Evolutionary conservation across 2,113 vertebrate species (phyloP).

Genomic region (Dascyllus trimaculatus): DNA sequence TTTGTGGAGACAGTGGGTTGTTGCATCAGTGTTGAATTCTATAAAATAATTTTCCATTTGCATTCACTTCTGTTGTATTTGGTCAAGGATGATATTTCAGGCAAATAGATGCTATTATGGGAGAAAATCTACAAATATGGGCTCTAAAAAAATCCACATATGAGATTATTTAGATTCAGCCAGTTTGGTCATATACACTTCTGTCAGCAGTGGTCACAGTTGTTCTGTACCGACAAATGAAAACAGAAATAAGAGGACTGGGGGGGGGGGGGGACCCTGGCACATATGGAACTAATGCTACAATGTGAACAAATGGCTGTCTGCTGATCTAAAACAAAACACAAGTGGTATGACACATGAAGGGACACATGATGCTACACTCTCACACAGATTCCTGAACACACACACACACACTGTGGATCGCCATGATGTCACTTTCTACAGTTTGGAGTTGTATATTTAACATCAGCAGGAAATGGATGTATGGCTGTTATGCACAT

Average conservation of each 20-base stretch:
- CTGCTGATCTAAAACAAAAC: slow-evolving; percentile 38
- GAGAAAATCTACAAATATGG: no score
- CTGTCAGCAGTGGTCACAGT: background rate
- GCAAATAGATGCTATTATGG: no score
- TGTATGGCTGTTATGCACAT: slow-evolving; percentile 40
- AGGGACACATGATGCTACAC: slow-evolving; percentile 33
- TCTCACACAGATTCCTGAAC: background rate
- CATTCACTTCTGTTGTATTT: no score
- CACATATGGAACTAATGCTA: slow-evolving; percentile 19
- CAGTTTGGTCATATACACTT: background rate
- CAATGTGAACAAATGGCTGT: slow-evolving; percentile 55
- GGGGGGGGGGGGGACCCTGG: background rate
- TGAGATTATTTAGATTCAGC: no score
- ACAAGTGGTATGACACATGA: slow-evolving; percentile 43
- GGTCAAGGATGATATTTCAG: no score
- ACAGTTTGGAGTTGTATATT: slow-evolving; percentile 53
- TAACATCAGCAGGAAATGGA: slow-evolving; percentile 61
- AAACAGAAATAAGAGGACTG: background rate
- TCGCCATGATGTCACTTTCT: slow-evolving; percentile 43
- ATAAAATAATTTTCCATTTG: no score
- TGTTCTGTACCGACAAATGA: background rate
- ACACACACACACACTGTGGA: background rate
- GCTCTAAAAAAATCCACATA: no score
- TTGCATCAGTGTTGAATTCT: no score
- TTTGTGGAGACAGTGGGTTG: no score